A percentile compares a stretch with the other conserved stretches of the same genome.
Conservation (phyloP, 2,113 vertebrate genomes). For the Mesembrinibis cayennensis region DNA sequence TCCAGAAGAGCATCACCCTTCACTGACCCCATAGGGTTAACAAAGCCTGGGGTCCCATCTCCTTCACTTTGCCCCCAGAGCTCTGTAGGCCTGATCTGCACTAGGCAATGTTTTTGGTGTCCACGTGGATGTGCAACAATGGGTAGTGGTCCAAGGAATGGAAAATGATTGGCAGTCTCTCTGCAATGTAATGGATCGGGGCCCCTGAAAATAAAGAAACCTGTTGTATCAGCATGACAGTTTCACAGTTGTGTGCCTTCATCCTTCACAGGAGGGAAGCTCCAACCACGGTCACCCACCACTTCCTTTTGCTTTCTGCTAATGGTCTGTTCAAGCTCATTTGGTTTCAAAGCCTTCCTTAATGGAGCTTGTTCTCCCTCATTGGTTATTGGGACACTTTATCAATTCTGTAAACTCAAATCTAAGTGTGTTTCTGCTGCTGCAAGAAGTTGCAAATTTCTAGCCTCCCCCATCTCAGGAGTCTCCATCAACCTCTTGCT, state of each 20-base stretch:
- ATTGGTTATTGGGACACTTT: background rate
- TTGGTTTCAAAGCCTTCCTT: slow-evolving; percentile 6
- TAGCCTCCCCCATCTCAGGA: background rate
- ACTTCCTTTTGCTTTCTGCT: background rate
- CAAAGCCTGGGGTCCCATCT: background rate
- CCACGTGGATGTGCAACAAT: background rate
- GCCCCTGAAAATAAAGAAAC: background rate
- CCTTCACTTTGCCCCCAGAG: background rate
- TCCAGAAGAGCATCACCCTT: background rate
- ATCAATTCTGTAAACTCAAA: background rate
- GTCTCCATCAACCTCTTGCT: background rate
- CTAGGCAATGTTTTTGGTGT: background rate
- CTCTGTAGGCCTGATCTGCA: background rate
- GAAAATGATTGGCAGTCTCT: background rate
- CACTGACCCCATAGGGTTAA: background rate
- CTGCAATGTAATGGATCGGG: background rate
- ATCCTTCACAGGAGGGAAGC: background rate
- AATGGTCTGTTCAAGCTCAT: background rate
- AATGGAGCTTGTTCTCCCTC: background rate
- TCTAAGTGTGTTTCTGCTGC: background rate
- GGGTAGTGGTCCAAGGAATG: background rate
- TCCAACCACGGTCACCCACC: background rate
- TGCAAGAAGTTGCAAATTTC: background rate
- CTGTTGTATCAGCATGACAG: background rate
- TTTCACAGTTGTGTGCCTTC: background rate